Percentiles rank a stretch among this genome's conserved stretches.
phyloP scores from a whole-genome alignment of 2,888 invertebrate species.

The Chloroclystis v-ata region DNA sequence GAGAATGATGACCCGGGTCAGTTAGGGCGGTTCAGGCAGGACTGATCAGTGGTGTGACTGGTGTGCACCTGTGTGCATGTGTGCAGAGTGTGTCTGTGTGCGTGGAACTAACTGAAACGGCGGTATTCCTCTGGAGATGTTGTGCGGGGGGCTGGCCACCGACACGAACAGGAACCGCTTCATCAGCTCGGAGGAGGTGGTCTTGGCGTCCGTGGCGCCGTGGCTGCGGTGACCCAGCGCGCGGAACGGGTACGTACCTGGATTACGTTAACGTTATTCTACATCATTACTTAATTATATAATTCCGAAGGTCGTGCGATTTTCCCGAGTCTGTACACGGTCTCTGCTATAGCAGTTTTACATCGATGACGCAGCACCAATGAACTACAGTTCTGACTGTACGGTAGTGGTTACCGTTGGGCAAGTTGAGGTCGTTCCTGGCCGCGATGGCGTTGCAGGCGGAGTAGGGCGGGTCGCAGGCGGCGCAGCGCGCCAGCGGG shows the following conservation, averaged over 20 bases:
- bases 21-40: too few species aligned
- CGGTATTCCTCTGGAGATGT: constrained; percentile 78
- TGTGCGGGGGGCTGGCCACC: constrained; percentile 71
- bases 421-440: constrained; percentile 83
- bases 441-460: constrained; percentile 85
- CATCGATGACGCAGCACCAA: too few species aligned
- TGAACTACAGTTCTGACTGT: too few species aligned
- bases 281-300: too few species aligned
- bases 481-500: constrained; percentile 80
- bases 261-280: too few species aligned
- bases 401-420: constrained; percentile 79
- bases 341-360: too few species aligned
- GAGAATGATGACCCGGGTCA: too few species aligned
- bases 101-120: constrained; percentile 82
- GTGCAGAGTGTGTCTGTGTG: too few species aligned
- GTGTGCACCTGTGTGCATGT: too few species aligned
- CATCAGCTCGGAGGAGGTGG: constrained; percentile 63
- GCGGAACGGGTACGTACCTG: constrained; percentile 81
- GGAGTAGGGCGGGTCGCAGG: constrained; percentile 83
- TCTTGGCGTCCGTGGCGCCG: constrained; percentile 84
- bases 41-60: too few species aligned
- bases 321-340: too few species aligned
- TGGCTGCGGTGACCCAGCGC: constrained; percentile 83
- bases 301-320: too few species aligned
- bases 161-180: constrained; percentile 73